phyloP scores from a whole-genome alignment of 2,888 invertebrate genomes.

The Nomada goodeniana region DNA sequence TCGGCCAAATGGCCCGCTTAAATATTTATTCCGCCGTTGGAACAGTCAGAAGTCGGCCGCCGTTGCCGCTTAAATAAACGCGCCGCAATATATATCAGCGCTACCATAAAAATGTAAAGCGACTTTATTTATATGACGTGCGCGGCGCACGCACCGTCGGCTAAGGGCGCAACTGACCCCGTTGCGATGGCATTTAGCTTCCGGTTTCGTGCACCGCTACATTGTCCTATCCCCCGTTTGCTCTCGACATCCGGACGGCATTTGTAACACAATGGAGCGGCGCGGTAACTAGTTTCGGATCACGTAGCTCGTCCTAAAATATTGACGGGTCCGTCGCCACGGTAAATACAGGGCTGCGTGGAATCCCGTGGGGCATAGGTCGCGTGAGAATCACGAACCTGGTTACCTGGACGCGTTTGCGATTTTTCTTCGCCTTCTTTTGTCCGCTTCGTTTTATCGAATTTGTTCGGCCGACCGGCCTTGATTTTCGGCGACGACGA shows the following conservation, averaged over 20 bases:
- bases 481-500: background rate
- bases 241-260: constrained; percentile 50
- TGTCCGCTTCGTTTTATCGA: background rate
- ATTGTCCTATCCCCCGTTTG: constrained; percentile 37
- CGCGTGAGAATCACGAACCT: constrained; percentile 22
- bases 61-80: constrained; percentile 64
- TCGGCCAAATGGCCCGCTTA: constrained; percentile 22
- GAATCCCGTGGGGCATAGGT: constrained; percentile 2
- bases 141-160: constrained; percentile 64
- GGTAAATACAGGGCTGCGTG: constrained; percentile 43
- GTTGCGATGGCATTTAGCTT: constrained; percentile 75
- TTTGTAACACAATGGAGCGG: constrained; percentile 54
- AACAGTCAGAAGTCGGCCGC: constrained; percentile 12
- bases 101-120: constrained; percentile 79
- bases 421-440: background rate
- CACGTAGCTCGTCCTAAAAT: constrained; percentile 61
- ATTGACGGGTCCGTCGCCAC: constrained; percentile 48
- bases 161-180: constrained; percentile 68
- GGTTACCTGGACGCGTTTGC: constrained; percentile 16
- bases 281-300: constrained; percentile 53
- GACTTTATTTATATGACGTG: constrained; percentile 78
- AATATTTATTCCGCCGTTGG: constrained; percentile 45
- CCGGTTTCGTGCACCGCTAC: constrained; percentile 69
- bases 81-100: constrained; percentile 58
- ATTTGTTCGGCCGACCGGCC: background rate